phyloP scores from a whole-genome alignment of 2,888 invertebrate species.

The Terebella lapidaria region DNA sequence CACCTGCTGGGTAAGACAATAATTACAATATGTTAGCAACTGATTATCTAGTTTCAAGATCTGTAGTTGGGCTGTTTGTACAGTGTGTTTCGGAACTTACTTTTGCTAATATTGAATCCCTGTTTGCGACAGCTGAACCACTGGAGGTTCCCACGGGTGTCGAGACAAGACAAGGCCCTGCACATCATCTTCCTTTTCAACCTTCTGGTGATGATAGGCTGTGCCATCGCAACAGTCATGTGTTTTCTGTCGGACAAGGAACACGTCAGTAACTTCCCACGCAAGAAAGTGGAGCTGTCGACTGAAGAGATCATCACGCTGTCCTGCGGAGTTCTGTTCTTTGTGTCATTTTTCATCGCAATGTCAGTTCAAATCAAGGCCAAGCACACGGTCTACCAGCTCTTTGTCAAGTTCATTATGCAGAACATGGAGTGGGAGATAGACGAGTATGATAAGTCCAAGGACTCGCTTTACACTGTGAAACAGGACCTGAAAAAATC shows the following conservation, averaged over 20 bases:
- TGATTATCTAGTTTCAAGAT: too few relatives aligned
- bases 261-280: constrained; percentile 37
- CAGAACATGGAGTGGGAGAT: constrained; percentile 56
- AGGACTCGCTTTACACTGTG: constrained; percentile 25
- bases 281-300: constrained; percentile 52
- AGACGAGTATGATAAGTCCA: constrained; percentile 51
- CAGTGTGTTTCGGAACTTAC: too few relatives aligned
- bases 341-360: constrained; percentile 59
- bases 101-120: too few relatives aligned
- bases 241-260: constrained; percentile 56
- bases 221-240: constrained; percentile 57
- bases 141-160: constrained; percentile 56
- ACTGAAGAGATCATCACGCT: constrained; percentile 57
- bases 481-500: not conserved
- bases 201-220: constrained; percentile 56
- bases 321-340: constrained; percentile 58
- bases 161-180: constrained; percentile 55
- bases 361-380: constrained; percentile 60
- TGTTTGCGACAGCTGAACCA: constrained; percentile 57
- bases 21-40: too few relatives aligned
- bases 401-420: constrained; percentile 50
- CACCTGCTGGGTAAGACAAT: too few relatives aligned
- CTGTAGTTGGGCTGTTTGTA: too few relatives aligned
- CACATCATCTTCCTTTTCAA: constrained; percentile 56
- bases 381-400: constrained; percentile 54